A percentile compares a stretch with the other conserved stretches of the same genome.
These are phyloP conservation scores for Blennius ocellaris DNA, from an alignment of 2,113 vertebrate genomes.

Conservation along the genomic window DNA sequence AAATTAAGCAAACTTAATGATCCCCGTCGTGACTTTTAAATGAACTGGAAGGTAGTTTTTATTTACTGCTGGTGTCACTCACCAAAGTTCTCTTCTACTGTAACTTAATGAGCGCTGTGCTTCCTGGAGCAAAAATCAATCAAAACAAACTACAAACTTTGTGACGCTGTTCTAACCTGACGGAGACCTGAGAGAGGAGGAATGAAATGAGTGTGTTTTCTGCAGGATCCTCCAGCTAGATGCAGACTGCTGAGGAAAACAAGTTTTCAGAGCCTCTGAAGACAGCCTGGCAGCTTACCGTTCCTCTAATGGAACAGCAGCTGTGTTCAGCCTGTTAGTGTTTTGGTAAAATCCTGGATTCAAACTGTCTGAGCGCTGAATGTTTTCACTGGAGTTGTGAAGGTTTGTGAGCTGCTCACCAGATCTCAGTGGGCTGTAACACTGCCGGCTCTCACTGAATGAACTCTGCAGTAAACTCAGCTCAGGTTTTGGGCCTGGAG, in stretches of 20 bases:
- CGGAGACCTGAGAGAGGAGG: background rate
- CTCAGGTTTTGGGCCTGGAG: slow-evolving; percentile 49
- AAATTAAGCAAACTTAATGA: background rate
- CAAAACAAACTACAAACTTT: background rate
- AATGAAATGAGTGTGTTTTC: background rate
- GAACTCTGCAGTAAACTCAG: slow-evolving; percentile 30
- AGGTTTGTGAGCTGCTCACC: slow-evolving; percentile 1
- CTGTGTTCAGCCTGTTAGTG: background rate
- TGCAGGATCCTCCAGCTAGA: background rate
- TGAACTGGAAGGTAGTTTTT: background rate
- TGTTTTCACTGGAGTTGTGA: slow-evolving; percentile 19
- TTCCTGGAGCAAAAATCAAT: background rate
- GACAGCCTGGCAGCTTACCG: background rate
- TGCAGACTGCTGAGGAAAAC: background rate
- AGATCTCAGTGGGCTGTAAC: background rate
- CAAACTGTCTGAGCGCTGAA: background rate
- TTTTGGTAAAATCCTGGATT: slow-evolving; percentile 15
- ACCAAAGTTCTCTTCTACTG: too few relatives aligned
- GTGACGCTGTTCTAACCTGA: background rate
- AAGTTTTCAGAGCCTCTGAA: background rate
- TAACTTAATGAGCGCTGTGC: too few relatives aligned
- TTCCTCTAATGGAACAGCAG: background rate
- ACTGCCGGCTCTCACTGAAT: slow-evolving; percentile 39
- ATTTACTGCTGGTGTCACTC: background rate
- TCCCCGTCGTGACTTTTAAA: background rate